Evolutionary conservation across 2,888 invertebrate species (phyloP), one percentile per base, ranked within the genome.

Genomic region (Dromius quadrimaculatus): DNA sequence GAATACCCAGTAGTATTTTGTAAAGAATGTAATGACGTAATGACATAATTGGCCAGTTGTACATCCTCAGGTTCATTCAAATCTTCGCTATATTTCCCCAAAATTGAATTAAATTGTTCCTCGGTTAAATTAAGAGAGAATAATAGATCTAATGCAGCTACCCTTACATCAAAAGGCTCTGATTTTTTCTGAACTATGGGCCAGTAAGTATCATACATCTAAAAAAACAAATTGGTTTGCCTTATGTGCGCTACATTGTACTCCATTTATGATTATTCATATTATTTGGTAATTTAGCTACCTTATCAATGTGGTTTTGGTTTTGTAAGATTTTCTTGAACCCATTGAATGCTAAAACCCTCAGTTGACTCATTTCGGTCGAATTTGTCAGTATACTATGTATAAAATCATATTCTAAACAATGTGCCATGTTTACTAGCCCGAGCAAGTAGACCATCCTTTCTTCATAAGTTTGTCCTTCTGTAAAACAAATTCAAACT

Each of bases 131-230:
- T 9, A 20, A 8, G 1, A 17, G 20, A 20, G 5, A 47, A 9
- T 9, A 47, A 19, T 20, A 61, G 5, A n/a, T 57, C 57, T 4
- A 57, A 8, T 15, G 32, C 57, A 28, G 57, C 32, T 28, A 57
- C 32, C 19, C 61, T 15, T 11, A 61, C 61, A 17, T 61, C 61
- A n/a, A 61, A 61, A 8, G 8, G 19, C 34, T 61, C 61, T 19
- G 34, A n/a, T 61, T 15, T 9, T 19, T 61, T 61, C 19, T n/a
- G 19, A 36, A 61, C 61, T 32, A 61, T 19, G 17, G 61, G 34
- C 61, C 61, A 61, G 1, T 32, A 15, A 2, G n/a, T 61, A 8
- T 34, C 9, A n/a, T 19, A 61, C 2, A 61, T 6, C 61, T 61
- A 11, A 36, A 57, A 28, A n/a, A n/a, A n/a, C n/a, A n/a, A n/a